These are phyloP conservation scores for Pachydiplax longipennis DNA, from an alignment of 2,888 invertebrate species.

Conservation along the genomic window DNA sequence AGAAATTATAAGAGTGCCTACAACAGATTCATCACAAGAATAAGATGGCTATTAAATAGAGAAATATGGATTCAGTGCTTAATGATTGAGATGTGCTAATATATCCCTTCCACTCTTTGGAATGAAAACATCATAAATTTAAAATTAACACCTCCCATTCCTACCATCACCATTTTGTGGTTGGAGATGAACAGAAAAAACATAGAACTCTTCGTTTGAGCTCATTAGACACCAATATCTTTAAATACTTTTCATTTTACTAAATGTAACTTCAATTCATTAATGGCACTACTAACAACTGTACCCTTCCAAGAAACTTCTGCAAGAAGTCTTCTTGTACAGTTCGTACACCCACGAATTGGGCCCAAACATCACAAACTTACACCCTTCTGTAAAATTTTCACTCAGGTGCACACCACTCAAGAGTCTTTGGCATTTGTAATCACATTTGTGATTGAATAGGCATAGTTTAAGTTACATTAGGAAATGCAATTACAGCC, in stretches of 20 bases:
- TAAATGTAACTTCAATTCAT: not conserved
- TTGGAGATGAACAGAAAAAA: no score
- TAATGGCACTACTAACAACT: not conserved
- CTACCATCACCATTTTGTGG: no score
- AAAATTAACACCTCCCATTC: no score
- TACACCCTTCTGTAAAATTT: not conserved
- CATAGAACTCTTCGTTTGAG: no score
- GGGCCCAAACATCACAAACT: not conserved
- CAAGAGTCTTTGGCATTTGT: slow-evolving; percentile 32
- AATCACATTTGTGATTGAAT: not conserved
- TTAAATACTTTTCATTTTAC: not conserved
- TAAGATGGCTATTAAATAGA: no score
- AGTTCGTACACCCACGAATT: not conserved
- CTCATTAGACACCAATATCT: not conserved
- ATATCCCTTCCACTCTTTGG: no score
- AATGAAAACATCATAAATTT: no score
- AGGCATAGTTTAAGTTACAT: not conserved
- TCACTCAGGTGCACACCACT: not conserved
- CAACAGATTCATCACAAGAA: no score
- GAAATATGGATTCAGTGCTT: no score
- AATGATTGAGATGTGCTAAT: no score
- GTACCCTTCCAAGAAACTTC: not conserved
- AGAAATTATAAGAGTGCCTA: no score
- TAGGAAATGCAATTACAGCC: not conserved
- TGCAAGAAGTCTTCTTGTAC: not conserved